Evolutionary conservation across 2,888 invertebrate species (phyloP).

Genomic region (Mimas tiliae): DNA sequence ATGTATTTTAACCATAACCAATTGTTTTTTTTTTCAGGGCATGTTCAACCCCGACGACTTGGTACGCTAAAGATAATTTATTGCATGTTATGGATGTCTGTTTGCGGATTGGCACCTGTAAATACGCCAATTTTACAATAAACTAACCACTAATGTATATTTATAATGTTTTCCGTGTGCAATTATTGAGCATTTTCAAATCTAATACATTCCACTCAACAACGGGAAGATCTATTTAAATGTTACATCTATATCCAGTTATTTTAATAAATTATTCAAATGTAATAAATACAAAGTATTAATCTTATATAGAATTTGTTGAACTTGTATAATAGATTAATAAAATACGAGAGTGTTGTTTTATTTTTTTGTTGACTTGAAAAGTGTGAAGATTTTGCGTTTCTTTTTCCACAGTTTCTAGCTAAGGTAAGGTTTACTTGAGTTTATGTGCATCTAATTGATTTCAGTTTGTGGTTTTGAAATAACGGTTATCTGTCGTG

Average conservation of each 20-base stretch:
- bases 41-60: conserved; percentile 96
- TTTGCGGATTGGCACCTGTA: conserved; percentile 66
- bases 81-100: conserved; percentile 72
- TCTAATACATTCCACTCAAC: conserved; percentile 58
- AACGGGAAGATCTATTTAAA: conserved; percentile 25
- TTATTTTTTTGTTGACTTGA: conserved; percentile 43
- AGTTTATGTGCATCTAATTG: conserved; percentile 18
- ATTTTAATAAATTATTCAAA: conserved; percentile 51
- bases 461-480: conserved; percentile 20
- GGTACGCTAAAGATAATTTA: conserved; percentile 78
- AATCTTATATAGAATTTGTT: conserved; percentile 71
- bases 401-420: not conserved
- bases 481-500: conserved; percentile 22
- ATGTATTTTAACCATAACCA: conserved; percentile 25
- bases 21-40: conserved; percentile 86
- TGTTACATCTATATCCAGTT: conserved; percentile 31
- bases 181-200: conserved; percentile 43
- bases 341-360: conserved; percentile 47
- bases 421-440: conserved; percentile 17
- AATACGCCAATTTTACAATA: conserved; percentile 59
- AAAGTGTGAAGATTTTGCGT: conserved; percentile 30
- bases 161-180: conserved; percentile 62
- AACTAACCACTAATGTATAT: conserved; percentile 45
- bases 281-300: conserved; percentile 57
- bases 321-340: conserved; percentile 71